Conservation (phyloP, 2,113 vertebrate genomes). For the Monarcha castaneiventris region DNA sequence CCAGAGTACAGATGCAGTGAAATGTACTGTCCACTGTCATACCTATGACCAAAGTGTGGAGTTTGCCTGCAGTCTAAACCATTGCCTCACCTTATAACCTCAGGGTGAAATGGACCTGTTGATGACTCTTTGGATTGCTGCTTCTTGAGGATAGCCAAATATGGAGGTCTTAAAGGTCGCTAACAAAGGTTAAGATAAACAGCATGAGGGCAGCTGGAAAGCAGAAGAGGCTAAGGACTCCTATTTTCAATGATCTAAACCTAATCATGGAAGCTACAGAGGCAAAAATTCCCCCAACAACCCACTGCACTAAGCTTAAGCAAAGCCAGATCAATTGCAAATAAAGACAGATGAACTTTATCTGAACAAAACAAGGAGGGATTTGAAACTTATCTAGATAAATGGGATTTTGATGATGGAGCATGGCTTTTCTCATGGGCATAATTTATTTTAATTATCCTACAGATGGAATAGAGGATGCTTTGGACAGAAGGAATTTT, state of each 20-base stretch:
- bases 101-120: not conserved
- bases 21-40: not conserved
- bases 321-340: slow-evolving; percentile 15
- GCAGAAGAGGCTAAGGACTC: not conserved
- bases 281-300: not conserved
- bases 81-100: not conserved
- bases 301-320: not conserved
- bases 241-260: not conserved
- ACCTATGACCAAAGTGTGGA: not conserved
- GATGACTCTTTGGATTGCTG: not conserved
- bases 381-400: slow-evolving; percentile 49
- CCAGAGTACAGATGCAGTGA: not conserved
- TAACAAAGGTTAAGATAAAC: not conserved
- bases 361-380: not conserved
- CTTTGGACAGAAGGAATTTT: slow-evolving; percentile 44
- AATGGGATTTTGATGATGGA: slow-evolving; percentile 42
- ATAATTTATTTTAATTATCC: slow-evolving; percentile 58
- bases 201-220: not conserved
- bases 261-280: not conserved
- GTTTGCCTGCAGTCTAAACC: not conserved
- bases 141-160: not conserved
- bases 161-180: not conserved
- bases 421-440: slow-evolving; percentile 26
- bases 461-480: not conserved
- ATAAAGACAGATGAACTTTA: slow-evolving; percentile 32